These are phyloP conservation scores for Hydrochoerus hydrochaeris DNA, from an alignment of 2,113 vertebrate genomes.

Conservation along the genomic window DNA sequence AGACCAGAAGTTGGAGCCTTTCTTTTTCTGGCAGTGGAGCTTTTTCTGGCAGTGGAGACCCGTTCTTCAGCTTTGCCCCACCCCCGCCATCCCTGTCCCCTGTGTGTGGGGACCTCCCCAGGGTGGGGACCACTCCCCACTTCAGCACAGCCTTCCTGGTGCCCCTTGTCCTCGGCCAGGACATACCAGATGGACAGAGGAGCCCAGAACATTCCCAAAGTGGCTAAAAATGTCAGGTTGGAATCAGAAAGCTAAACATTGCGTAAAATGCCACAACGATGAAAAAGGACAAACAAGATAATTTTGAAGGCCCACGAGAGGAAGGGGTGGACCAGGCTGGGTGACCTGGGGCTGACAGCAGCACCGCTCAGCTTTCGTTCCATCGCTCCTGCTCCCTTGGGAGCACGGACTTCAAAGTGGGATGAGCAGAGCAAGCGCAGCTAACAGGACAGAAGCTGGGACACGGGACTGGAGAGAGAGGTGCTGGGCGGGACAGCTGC, in stretches of 20 bases:
- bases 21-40: neutral
- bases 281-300: neutral
- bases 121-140: neutral
- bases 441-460: slow-evolving; percentile 5
- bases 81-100: neutral
- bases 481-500: neutral
- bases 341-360: neutral
- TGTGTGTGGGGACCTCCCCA: neutral
- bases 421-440: neutral
- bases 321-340: neutral
- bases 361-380: neutral
- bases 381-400: neutral
- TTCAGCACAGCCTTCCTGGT: neutral
- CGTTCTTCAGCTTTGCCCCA: neutral
- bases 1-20: slow-evolving; percentile 53
- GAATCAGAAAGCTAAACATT: neutral
- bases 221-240: neutral
- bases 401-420: slow-evolving; percentile 3
- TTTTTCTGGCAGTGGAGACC: neutral
- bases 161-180: neutral
- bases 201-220: neutral
- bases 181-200: neutral
- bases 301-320: neutral
- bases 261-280: slow-evolving; percentile 2
- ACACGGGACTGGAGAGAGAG: neutral